These are phyloP conservation scores for Antrozous pallidus DNA, from an alignment of 2,797 vertebrate genomes.

Conservation along the genomic window DNA sequence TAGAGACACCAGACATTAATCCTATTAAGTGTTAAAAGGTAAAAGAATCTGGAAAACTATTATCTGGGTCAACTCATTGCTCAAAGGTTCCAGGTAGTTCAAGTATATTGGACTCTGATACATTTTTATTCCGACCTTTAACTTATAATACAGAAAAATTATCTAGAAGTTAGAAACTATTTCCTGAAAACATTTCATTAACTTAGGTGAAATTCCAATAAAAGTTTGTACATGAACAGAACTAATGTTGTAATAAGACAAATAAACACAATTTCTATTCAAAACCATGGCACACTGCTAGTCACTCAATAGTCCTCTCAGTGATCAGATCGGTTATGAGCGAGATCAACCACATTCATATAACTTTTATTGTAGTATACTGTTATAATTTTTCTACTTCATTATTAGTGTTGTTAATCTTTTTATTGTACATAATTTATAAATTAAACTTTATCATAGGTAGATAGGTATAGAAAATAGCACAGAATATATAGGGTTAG, in stretches of 20 bases:
- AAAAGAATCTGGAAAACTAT: neutral
- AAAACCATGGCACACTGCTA: neutral
- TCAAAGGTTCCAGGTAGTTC: conserved; percentile 36
- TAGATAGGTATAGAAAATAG: neutral
- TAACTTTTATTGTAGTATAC: neutral
- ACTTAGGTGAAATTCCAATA: neutral
- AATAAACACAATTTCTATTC: neutral
- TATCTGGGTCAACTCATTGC: neutral
- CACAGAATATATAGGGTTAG: neutral
- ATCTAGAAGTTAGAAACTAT: neutral
- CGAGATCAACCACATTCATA: neutral
- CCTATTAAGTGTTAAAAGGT: neutral
- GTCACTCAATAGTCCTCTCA: neutral
- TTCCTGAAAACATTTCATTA: conserved; percentile 4
- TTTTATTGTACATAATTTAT: neutral
- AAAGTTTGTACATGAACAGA: neutral
- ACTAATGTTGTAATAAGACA: neutral
- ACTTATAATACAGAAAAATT: conserved; percentile 10
- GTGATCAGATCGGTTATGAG: neutral
- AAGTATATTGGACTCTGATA: conserved; percentile 13
- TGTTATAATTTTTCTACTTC: neutral
- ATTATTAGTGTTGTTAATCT: neutral
- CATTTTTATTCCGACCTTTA: neutral
- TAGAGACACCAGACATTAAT: neutral
- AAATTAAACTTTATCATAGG: neutral